Evolutionary conservation across 2,888 invertebrate species (phyloP), one percentile per base, ranked within the genome.

Genomic region (Serripes groenlandicus): DNA sequence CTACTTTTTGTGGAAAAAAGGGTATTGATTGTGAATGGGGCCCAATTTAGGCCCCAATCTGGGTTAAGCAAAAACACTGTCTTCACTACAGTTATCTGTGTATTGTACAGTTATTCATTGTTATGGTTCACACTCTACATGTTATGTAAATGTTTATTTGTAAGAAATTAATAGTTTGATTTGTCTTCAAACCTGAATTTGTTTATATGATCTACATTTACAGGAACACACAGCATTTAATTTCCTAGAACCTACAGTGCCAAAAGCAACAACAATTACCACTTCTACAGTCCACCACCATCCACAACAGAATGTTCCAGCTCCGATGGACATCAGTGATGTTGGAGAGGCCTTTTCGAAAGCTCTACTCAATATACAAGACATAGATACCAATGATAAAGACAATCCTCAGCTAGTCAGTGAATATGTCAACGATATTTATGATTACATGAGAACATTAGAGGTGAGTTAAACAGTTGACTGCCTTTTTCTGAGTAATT

Each of bases 381-480:
- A 93, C 90, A 97, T 98, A 93, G 98, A 98, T 92, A 93, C 92
- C 92, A 96, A 96, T 68, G 97, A 97, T 92, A 95, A 95, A 56
- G 96, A 96, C 62, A 97, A 97, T 94, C 97, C 97, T 3, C 95
- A 97, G 89, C 96, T 98, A 89, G 97, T 98, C 93, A 96, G 97
- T 23, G 97, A 97, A 89, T 99, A 98, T 94, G 97, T 97, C 42
- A 97, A 97, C 87, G 98, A 99, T 91, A 99, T 99, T 93, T 98
- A 98, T 93, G 95, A 95, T 26, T 98, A 99, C 95, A 96, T 99
- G 92, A 96, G 96, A 86, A 95, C 96, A 69, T 94, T 98, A 82
- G 99, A 99, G 95, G 95, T 93, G 87, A 71, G 84, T 49, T 49
- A 21, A 42, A n/a, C n/a, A n/a, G n/a, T n/a, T n/a, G n/a, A n/a